Evolutionary conservation across 1,140 invertebrate species (phyloP).

Genomic region (Gryon sp.): DNA sequence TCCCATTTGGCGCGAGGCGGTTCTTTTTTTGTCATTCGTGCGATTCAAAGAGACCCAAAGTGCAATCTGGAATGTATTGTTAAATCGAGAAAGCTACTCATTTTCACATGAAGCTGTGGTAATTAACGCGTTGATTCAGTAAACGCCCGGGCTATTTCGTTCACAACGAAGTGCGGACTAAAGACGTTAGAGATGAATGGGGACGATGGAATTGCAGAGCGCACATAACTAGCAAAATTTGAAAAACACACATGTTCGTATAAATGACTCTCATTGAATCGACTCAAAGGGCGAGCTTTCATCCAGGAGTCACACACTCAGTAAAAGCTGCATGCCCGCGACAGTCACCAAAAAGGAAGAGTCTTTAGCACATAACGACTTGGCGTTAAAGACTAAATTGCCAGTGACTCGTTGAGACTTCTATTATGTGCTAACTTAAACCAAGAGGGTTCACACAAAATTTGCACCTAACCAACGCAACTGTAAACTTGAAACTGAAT

Average conservation of each 20-base stretch:
- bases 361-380: conserved; percentile 54
- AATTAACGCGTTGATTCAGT: conserved; percentile 66
- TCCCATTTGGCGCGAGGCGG: conserved; percentile 2
- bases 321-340: conserved; percentile 11
- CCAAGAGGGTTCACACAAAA: conserved; percentile 35
- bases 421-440: conserved; percentile 37
- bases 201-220: too few relatives aligned
- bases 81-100: conserved; percentile 62
- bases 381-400: conserved; percentile 56
- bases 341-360: conserved; percentile 39
- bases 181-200: conserved; percentile 49
- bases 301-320: conserved; percentile 38
- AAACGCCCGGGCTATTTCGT: conserved; percentile 29
- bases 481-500: conserved; percentile 7
- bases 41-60: conserved; percentile 42
- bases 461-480: conserved; percentile 34
- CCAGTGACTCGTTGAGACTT: conserved; percentile 53
- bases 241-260: conserved; percentile 59
- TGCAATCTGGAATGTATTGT: conserved; percentile 39
- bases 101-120: conserved; percentile 64
- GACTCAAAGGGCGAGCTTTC: conserved; percentile 50
- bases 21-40: conserved; percentile 10
- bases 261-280: conserved; percentile 39
- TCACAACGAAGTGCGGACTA: conserved; percentile 51
- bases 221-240: conserved; percentile 54